Percentiles rank a stretch among this genome's conserved stretches.
Conservation (phyloP, 2,113 vertebrate genomes). For the Excalfactoria chinensis region DNA sequence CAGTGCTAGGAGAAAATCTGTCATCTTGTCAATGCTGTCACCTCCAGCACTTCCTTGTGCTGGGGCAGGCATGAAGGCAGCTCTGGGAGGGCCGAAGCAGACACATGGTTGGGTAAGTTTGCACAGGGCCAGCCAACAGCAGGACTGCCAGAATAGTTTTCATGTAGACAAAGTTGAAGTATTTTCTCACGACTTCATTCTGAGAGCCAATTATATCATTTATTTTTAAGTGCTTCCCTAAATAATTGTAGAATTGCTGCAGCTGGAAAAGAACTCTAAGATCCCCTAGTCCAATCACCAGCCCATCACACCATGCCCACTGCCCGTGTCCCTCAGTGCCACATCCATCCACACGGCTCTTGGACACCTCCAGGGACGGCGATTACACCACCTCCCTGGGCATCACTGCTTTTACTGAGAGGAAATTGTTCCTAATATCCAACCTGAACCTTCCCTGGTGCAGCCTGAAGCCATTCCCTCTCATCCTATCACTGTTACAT, state of each 20-base stretch:
- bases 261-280: too few relatives aligned
- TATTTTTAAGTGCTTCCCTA: slow-evolving; percentile 36
- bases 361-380: background rate
- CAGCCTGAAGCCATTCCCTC: background rate
- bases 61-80: background rate
- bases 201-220: background rate
- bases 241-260: background rate
- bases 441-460: background rate
- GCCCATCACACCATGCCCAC: background rate
- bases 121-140: background rate
- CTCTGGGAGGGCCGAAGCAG: background rate
- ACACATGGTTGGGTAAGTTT: background rate
- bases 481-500: background rate
- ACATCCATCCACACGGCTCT: background rate
- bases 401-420: background rate
- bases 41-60: background rate
- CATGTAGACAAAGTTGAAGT: background rate
- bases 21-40: background rate
- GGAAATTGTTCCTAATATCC: background rate
- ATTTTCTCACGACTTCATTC: slow-evolving; percentile 10
- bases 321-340: background rate
- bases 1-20: rapidly evolving
- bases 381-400: background rate
- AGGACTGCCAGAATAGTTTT: background rate
- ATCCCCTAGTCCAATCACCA: too few relatives aligned